Percentiles rank a stretch among this genome's conserved stretches.
Evolutionary conservation across 2,797 vertebrate species (phyloP).

Genomic region (Eulemur coronatus): DNA sequence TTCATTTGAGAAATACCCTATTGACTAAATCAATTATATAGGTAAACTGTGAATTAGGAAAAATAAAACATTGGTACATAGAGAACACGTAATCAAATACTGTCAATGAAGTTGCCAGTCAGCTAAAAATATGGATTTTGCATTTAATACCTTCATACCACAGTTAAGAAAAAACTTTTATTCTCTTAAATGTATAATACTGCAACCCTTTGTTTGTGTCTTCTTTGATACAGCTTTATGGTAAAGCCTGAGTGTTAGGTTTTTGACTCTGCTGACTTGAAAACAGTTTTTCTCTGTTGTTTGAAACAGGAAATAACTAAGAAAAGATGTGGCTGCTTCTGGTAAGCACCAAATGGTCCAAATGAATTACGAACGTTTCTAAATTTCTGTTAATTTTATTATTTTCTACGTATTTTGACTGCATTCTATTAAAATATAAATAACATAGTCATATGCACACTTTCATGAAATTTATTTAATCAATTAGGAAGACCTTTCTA

Average conservation of each 20-base stretch:
- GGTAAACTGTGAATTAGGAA: background rate
- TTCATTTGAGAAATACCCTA: background rate
- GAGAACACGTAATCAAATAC: background rate
- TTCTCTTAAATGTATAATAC: background rate
- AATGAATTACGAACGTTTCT: background rate
- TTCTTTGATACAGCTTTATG: background rate
- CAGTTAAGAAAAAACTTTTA: background rate
- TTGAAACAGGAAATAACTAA: background rate
- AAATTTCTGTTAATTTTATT: conserved; percentile 8
- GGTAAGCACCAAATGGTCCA: background rate
- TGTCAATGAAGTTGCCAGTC: background rate
- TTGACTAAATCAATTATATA: background rate
- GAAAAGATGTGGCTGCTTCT: background rate
- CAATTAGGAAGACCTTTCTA: background rate
- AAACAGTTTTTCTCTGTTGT: background rate
- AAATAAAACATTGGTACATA: background rate
- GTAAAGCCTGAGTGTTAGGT: background rate
- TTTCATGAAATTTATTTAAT: background rate
- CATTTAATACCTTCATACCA: background rate
- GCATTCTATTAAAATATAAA: background rate
- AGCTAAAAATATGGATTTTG: background rate
- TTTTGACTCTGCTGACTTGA: background rate
- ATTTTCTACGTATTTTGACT: background rate
- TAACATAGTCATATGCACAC: background rate
- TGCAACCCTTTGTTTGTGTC: background rate